These are phyloP conservation scores for Eurypyga helias DNA, from an alignment of 2,113 vertebrate genomes.

Conservation along the genomic window DNA sequence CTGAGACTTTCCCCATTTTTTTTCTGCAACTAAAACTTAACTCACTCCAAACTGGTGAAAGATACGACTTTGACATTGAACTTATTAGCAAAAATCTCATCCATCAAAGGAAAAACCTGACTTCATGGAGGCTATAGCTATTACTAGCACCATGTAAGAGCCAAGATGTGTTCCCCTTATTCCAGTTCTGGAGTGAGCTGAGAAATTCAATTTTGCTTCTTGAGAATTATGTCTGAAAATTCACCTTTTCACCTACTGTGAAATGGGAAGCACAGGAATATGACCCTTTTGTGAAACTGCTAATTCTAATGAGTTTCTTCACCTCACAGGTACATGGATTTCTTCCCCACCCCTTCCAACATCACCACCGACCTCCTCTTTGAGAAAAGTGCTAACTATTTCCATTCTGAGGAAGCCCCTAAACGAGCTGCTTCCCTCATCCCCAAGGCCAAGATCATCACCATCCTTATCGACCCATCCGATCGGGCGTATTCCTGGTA, in stretches of 20 bases:
- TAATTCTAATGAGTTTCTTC: background rate
- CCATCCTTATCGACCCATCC: constrained; percentile 95
- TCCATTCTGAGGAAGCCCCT: constrained; percentile 93
- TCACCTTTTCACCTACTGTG: background rate
- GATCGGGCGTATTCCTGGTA: constrained; percentile 98
- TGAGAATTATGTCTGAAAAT: background rate
- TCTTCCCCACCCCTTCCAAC: constrained; percentile 92
- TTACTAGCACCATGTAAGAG: background rate
- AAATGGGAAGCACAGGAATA: background rate
- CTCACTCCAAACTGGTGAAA: background rate
- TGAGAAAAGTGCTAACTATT: constrained; percentile 97
- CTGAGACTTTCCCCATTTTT: constrained; percentile 5
- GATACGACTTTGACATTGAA: background rate
- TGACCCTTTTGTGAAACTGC: background rate
- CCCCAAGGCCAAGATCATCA: constrained; percentile 96
- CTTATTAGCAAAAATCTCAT: constrained; percentile 31
- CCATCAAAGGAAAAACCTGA: constrained; percentile 4
- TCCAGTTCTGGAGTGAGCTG: background rate
- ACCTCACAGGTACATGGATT: constrained; percentile 92
- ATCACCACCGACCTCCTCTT: constrained; percentile 90
- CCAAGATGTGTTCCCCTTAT: background rate
- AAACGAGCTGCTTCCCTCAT: constrained; percentile 88
- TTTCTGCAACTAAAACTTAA: constrained; percentile 2
- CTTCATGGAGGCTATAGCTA: background rate
- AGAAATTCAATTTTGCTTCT: constrained; percentile 18